phyloP scores from a whole-genome alignment of 2,888 invertebrate genomes.

The Cryptocephalus primarius region DNA sequence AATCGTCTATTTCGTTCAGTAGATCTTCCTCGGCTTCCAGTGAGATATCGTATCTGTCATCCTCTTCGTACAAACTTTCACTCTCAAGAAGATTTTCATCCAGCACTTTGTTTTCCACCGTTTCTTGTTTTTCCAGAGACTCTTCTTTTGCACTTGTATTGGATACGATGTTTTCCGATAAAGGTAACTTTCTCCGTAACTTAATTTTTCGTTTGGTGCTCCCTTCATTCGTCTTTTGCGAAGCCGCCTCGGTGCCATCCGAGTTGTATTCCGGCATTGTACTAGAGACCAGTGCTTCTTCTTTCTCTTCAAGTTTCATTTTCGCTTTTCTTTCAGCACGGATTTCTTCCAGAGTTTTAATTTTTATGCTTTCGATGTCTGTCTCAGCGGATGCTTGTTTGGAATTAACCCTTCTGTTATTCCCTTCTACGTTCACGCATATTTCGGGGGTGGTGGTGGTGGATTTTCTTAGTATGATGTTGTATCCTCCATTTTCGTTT shows the following conservation, averaged over 20 bases:
- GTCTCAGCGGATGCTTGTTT: background rate
- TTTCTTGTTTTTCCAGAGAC: constrained; percentile 3
- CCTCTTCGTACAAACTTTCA: constrained; percentile 29
- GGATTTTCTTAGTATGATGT: constrained; percentile 5
- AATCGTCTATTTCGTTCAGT: constrained; percentile 33
- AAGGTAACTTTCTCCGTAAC: constrained; percentile 8
- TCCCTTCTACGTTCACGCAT: background rate
- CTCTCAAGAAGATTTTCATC: constrained; percentile 29
- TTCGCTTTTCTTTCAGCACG: constrained; percentile 26
- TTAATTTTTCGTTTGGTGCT: constrained; percentile 8
- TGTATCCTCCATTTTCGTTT: constrained; percentile 5
- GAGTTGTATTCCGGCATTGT: constrained; percentile 17
- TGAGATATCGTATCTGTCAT: constrained; percentile 23
- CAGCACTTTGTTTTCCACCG: constrained; percentile 15
- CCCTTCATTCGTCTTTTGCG: background rate
- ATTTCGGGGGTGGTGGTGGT: background rate
- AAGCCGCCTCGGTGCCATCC: background rate
- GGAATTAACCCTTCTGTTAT: background rate
- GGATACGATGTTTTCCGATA: background rate
- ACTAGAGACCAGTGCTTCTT: constrained; percentile 26
- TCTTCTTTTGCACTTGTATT: constrained; percentile 5
- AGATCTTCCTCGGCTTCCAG: constrained; percentile 34
- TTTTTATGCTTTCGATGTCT: constrained; percentile 21
- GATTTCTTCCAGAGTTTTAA: constrained; percentile 37
- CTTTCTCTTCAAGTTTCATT: constrained; percentile 4